Evolutionary conservation across 2,888 invertebrate genomes (phyloP), one percentile per base, ranked within the genome.

Genomic region (Coleophora deauratella): DNA sequence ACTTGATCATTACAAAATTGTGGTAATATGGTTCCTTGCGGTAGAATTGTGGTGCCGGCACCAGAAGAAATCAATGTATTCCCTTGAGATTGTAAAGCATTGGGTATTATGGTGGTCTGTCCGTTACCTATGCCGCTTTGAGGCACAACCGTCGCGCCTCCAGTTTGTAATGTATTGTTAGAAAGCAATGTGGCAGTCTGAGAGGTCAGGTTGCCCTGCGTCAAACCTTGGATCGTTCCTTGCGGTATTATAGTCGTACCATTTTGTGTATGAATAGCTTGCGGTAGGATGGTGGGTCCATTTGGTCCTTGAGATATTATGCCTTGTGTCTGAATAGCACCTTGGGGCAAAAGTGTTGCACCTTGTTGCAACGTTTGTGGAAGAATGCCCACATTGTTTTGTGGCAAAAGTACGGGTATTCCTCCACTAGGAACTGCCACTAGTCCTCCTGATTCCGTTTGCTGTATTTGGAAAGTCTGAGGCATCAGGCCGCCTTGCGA

Each of bases 241-340:
- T 88, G 89, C 1, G 90, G 89, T 54, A 90, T 89, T 49, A 90
- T 88, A 1, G 90, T 79, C 1, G 90, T 84, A n/a, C 90, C 90
- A 51, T 90, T 86, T 55, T 85, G 86, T 2, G 86, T 82, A 45
- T 84, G 84, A 47, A 84, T 81, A 12, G 90, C 78, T 71, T 89
- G 89, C 1, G 90, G 89, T 38, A 90, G 75, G 48, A 90, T 87
- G 0, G 90, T 80, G 0, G 84, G 88, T 0, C 90, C 90, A 50
- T 90, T 79, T 10, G 84, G 82, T 2, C 86, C 86, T 55, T 86
- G 86, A 4, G 86, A 85, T 46, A 86, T 73, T 52, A 75, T 87
- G 32, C 86, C 81, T 71, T 85, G 86, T 13, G 80, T 73, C 59
- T 86, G 86, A 46, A 85, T 74, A 36, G 90, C 70, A 27, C 89